Base-by-base conservation (phyloP, 2,797 vertebrate genomes). In the Phalanger gymnotis region DNA sequence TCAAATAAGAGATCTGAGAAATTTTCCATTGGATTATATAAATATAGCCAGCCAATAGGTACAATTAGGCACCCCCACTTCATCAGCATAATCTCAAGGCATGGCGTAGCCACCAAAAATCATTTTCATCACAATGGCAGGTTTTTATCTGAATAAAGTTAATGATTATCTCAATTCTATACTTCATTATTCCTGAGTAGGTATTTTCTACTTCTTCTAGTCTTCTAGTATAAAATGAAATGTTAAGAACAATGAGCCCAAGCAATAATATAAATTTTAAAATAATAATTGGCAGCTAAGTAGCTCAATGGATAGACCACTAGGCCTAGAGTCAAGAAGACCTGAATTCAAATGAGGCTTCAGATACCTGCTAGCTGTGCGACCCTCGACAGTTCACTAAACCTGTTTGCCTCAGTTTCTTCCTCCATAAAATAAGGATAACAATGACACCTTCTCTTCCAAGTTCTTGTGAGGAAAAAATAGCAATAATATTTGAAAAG, bases 1-100 rank as follows among this genome's bases (percentile, higher is more conserved):
- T 66, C n/a, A 66, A n/a, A 66, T 19, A n/a, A n/a, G 61, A n/a
- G 14, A n/a, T 92, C 31, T 54, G 12, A 96, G n/a, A 87, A n/a
- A 47, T 16, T 56, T 57, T 93, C 25, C 53, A 95, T 53, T 58
- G 94, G 91, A 95, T 95, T 73, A 54, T 55, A n/a, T 61, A 56
- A 55, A 5, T 66, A 5, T 93, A 58, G 52, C 90, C 95, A 93
- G 28, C 87, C 96, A 97, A 54, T 57, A 87, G 31, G 14, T 66
- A 57, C 92, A 94, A 90, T 22, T 56, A 31, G 66, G 53, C 94
- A 92, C 57, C 54, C 22, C 57, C 25, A 53, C 55, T 53, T 13
- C 3, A 93, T 19, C 58, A 51, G 94, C n/a, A 92, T 58, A 92
- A 54, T 28, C 53, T 95, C 30, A 90, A 54, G 25, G 14, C n/a